Percentiles rank a stretch among this genome's conserved stretches.
These are phyloP conservation scores for Cryptocephalus moraei DNA, from an alignment of 2,888 invertebrate species.

Conservation along the genomic window DNA sequence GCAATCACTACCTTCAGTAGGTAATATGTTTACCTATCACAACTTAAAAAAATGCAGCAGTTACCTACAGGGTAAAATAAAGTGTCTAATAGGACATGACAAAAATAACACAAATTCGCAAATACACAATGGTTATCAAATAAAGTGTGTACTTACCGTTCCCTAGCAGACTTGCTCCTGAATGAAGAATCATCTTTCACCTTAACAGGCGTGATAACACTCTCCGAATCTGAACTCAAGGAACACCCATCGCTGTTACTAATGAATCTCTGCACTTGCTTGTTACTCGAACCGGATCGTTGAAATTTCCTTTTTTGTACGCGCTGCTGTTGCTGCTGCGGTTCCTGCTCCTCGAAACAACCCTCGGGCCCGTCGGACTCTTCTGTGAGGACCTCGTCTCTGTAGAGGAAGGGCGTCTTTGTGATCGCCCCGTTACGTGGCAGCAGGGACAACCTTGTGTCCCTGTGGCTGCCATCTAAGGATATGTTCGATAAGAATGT, in stretches of 20 bases:
- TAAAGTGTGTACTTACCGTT: conserved; percentile 42
- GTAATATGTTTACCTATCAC: too few relatives aligned
- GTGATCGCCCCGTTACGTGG: conserved; percentile 36
- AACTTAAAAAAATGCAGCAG: too few relatives aligned
- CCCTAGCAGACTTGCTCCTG: conserved; percentile 40
- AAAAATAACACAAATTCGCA: too few relatives aligned
- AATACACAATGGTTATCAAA: too few relatives aligned
- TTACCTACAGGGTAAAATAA: too few relatives aligned
- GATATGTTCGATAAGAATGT: conserved; percentile 94
- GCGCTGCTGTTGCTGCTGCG: conserved; percentile 5
- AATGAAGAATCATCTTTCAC: conserved; percentile 25
- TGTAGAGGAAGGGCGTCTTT: conserved; percentile 20
- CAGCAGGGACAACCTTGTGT: conserved; percentile 49
- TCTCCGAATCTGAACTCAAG: conserved; percentile 55
- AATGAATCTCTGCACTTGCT: neutral
- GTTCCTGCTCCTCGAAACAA: conserved; percentile 29
- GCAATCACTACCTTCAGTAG: too few relatives aligned
- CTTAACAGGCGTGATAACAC: conserved; percentile 57
- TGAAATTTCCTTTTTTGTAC: neutral
- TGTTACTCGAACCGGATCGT: neutral
- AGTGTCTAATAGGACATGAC: too few relatives aligned
- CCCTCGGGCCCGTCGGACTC: conserved; percentile 36
- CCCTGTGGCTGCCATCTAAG: conserved; percentile 78
- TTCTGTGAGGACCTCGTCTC: conserved; percentile 26
- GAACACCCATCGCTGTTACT: neutral